Conservation (phyloP, 2,888 invertebrate species). For the Megastigmus dorsalis region DNA sequence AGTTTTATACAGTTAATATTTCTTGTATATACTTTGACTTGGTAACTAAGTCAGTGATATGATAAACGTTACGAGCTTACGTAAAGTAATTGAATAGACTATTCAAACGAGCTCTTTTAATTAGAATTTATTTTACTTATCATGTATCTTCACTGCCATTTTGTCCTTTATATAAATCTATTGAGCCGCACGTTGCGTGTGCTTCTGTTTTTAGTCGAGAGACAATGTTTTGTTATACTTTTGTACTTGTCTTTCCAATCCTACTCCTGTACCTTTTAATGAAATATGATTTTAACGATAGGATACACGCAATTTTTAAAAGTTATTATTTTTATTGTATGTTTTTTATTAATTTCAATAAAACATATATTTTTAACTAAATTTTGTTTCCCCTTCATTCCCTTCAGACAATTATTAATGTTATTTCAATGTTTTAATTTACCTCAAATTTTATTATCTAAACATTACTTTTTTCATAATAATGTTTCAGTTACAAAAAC, state of each 20-base stretch:
- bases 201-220: not conserved
- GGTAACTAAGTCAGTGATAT: conserved; percentile 1
- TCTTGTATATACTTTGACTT: conserved; percentile 10
- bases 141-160: conserved; percentile 32
- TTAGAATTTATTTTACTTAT: conserved; percentile 30
- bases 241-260: conserved; percentile 8
- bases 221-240: conserved; percentile 22
- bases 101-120: conserved; percentile 35
- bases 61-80: conserved; percentile 9
- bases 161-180: conserved; percentile 28
- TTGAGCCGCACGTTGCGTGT: not conserved
- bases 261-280: conserved; percentile 7
- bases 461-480: not conserved
- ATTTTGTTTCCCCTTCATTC: conserved; percentile 61
- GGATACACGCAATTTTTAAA: conserved; percentile 5
- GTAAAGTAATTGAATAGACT: not conserved
- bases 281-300: conserved; percentile 21
- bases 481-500: too few species aligned
- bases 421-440: too few species aligned
- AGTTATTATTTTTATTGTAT: conserved; percentile 47
- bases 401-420: conserved; percentile 51
- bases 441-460: not conserved
- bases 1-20: conserved; percentile 24
- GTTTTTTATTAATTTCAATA: conserved; percentile 61
- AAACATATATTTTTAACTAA: conserved; percentile 60